Evolutionary conservation across 2,113 vertebrate genomes (phyloP).

Genomic region (Malaclemys terrapin): DNA sequence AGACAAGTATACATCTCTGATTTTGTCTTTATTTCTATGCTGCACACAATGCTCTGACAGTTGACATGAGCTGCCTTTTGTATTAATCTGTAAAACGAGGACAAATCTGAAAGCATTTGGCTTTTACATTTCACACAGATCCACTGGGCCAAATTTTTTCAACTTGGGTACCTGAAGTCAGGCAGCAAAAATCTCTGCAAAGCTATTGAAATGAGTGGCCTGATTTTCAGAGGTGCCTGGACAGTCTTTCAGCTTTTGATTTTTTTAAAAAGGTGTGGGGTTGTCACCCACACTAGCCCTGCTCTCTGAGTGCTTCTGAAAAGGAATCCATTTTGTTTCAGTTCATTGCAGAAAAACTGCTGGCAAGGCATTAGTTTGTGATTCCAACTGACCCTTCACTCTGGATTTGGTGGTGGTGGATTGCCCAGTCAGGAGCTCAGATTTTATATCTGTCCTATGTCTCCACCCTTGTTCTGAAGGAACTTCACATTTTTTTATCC

Average conservation of each 20-base stretch:
- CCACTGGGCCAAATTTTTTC: background rate
- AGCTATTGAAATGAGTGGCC: background rate
- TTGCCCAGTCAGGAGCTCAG: background rate
- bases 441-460: background rate
- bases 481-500: background rate
- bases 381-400: background rate
- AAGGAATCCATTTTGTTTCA: background rate
- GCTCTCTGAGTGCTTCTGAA: accelerated
- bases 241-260: background rate
- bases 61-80: background rate
- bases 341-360: background rate
- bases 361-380: background rate
- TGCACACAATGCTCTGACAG: background rate
- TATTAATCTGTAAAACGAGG: background rate
- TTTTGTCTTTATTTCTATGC: background rate
- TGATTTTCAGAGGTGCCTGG: background rate
- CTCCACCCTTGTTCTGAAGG: background rate
- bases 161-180: background rate
- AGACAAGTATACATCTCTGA: background rate
- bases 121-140: background rate
- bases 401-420: background rate
- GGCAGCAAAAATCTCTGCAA: background rate
- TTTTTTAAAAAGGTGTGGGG: background rate
- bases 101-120: background rate
- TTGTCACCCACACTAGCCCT: too few species aligned